Evolutionary conservation across 2,888 invertebrate genomes (phyloP), one percentile per base, ranked within the genome.

Genomic region (Lycaena phlaeas): DNA sequence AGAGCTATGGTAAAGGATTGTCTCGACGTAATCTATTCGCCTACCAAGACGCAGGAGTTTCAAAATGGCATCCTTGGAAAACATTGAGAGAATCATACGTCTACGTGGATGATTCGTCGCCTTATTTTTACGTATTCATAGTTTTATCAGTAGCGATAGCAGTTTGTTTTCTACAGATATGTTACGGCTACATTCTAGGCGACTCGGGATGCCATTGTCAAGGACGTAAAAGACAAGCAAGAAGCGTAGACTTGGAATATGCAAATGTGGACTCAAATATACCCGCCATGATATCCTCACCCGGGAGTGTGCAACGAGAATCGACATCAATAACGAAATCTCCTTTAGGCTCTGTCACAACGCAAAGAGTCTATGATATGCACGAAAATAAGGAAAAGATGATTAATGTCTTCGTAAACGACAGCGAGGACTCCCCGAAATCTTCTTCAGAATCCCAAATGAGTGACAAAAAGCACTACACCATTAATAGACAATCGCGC

Each of bases 341-440:
- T 5, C 52, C 64, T 6, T 71, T 72, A 2, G 38, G 60, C 1
- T 67, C 73, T 2, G 36, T 64, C 14, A 57, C 46, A 37, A 69
- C 68, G 0, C 71, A 73, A 47, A 68, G 57, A 49, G 75, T 81
- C 12, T 79, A 67, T 52, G 79, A 84, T 52, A 48, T 79, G 31
- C 74, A 81, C 42, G 77, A 78, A 27, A 74, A 78, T 37, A 60
- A 61, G 1, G 78, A 81, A 48, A 74, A 72, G 43, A 18, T 68
- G 2, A 77, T 81, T 77, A 56, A 62, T 0, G 61, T 77, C 4
- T 64, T 71, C 34, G 56, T 72, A 57, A 76, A 70, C 43, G 69
- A 64, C 9, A 58, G 59, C 36, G 70, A 66, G 38, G 50, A 52
- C 2, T 43, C 41, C 1, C 54, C 52, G 5, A 10, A 18, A 9